Percentiles rank a stretch among this genome's conserved stretches.
Evolutionary conservation across 2,888 invertebrate species (phyloP).

Genomic region (Amblyjoppa fuscipennis): DNA sequence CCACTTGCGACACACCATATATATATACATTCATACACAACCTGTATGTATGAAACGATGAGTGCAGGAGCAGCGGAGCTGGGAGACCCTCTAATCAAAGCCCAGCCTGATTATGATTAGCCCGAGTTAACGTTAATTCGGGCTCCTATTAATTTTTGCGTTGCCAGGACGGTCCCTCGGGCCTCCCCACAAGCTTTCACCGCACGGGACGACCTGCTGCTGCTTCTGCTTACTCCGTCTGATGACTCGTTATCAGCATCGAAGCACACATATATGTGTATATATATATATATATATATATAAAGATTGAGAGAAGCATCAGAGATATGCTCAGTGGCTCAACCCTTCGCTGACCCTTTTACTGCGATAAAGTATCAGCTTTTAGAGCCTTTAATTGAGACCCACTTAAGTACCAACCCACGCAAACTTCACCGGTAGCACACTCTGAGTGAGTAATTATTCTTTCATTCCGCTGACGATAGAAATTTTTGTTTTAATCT

Average conservation of each 20-base stretch:
- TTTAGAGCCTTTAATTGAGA: slow-evolving; percentile 27
- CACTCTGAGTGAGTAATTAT: slow-evolving; percentile 49
- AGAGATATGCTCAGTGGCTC: not conserved
- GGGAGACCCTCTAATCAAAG: slow-evolving; percentile 69
- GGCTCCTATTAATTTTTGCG: slow-evolving; percentile 52
- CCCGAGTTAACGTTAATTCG: slow-evolving; percentile 68
- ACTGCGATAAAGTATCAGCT: slow-evolving; percentile 9
- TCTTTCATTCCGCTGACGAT: slow-evolving; percentile 54
- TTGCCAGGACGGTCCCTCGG: not conserved
- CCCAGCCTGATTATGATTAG: slow-evolving; percentile 71
- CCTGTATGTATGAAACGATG: not conserved
- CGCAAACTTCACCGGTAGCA: slow-evolving; percentile 20
- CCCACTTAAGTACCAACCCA: slow-evolving; percentile 33
- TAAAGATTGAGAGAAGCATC: not conserved
- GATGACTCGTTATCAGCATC: slow-evolving; percentile 20
- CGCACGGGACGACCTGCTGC: slow-evolving; percentile 22
- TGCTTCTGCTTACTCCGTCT: slow-evolving; percentile 1
- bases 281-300: not conserved
- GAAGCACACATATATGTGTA: not conserved
- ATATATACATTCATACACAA: not conserved
- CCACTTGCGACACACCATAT: not conserved
- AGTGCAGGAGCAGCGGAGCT: slow-evolving; percentile 4
- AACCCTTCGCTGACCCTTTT: slow-evolving; percentile 9
- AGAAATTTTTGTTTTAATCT: slow-evolving; percentile 52
- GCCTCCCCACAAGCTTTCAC: slow-evolving; percentile 10